These are phyloP conservation scores for Nomada goodeniana DNA, from an alignment of 2,888 invertebrate species.

Conservation along the genomic window DNA sequence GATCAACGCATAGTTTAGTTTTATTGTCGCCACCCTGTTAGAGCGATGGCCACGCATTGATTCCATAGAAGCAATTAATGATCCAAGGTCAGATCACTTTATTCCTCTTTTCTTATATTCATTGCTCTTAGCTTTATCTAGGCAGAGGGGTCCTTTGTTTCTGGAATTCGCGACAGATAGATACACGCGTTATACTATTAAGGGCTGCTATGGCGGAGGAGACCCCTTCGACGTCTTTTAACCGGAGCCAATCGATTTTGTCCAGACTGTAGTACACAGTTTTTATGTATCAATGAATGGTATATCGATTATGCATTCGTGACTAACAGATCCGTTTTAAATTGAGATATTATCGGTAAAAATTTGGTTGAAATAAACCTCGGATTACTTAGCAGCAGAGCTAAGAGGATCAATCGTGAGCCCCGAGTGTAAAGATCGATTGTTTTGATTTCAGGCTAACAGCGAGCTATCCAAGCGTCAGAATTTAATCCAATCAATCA, in stretches of 20 bases:
- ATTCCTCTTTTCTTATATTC: too few relatives aligned
- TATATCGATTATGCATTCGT: neutral
- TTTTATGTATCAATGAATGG: too few relatives aligned
- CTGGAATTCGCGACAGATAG: neutral
- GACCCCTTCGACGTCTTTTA: neutral
- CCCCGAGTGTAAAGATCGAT: neutral
- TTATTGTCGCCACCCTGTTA: neutral
- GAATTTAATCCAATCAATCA: constrained; percentile 6
- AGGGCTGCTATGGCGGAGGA: too few relatives aligned
- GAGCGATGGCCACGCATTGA: neutral
- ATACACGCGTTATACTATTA: neutral
- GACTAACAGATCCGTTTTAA: neutral
- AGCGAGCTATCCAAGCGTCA: neutral
- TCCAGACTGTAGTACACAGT: neutral
- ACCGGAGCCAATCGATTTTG: neutral
- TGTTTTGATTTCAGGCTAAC: constrained; percentile 40
- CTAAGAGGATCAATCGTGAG: neutral
- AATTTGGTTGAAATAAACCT: neutral
- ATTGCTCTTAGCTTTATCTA: too few relatives aligned
- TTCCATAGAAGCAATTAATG: neutral
- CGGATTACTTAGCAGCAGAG: neutral
- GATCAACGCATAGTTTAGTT: neutral
- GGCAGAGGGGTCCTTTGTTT: too few relatives aligned
- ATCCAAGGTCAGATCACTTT: too few relatives aligned
- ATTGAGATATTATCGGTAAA: neutral